Evolutionary conservation across 2,113 vertebrate species (phyloP), one percentile per base, ranked within the genome.

Genomic region (Sterrhoptilus dennistouni): DNA sequence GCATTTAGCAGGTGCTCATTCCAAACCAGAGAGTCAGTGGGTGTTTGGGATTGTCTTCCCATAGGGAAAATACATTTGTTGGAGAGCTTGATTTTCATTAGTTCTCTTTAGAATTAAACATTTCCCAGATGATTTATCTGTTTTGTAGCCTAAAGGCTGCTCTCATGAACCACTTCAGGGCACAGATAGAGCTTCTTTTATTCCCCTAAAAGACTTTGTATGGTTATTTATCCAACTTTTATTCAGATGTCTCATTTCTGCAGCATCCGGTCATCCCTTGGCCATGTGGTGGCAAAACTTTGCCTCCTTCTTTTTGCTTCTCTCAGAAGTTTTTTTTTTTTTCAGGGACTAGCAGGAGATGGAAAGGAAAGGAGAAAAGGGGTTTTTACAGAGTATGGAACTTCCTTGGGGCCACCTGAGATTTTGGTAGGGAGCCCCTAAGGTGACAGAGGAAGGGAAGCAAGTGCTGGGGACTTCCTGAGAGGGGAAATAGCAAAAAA

Each of bases 1-100:
- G 57, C 28, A 23, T 33, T 59, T 28, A 63, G n/a, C 31, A 20
- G 4, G 5, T 47, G 36, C 35, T 57, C 65, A 36, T 68, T 44
- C 36, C 28, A 27, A 76, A 83, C 25, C 20, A 16, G 27, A 14
- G 24, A 74, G 24, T 3, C 42, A 65, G n/a, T 49, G 68, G 6
- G 14, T 77, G 9, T 8, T 61, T 29, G 35, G 47, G 23, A 24
- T 45, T 63, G 45, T 31, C 23, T 45, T 50, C 68, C 65, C 12
- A 3, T 9, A 10, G 9, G 28, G 40, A 35, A 35, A 84, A 38
- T 6, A 3, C 0, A 0, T 47, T 57, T 33, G 5, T 18, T 17
- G 6, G 49, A 64, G 33, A 86, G 23, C 25, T 66, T 24, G 3
- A 4, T 59, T 66, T 78, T 54, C 20, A 33, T 59, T 49, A 11